Base-by-base conservation (phyloP, 2,113 vertebrate species). In the Spea multiplicata region DNA sequence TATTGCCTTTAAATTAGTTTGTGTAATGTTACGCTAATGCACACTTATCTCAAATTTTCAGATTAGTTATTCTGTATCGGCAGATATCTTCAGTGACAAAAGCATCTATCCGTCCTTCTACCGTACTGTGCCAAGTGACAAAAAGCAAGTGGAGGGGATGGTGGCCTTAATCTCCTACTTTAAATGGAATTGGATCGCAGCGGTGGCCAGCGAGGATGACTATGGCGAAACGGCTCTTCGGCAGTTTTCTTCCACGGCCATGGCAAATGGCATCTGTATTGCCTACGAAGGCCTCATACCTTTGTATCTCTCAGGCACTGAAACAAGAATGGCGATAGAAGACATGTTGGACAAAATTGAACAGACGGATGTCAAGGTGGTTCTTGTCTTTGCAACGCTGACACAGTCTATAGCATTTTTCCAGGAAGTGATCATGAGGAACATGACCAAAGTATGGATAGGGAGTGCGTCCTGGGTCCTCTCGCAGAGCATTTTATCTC, bases 171-270 rank as follows among this genome's bases (percentile, higher is more conserved):
- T 97, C 14, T 5, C 8, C 3, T 2, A 3, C 4, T 94, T 95
- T 0, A 1, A 59, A 0, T 99, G 96, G 97, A 97, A 92, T 86
- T 99, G 96, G 96, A 90, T 98, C 4, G 95, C 91, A 52, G 68
- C 7, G 0, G 17, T 78, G 4, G 55, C 7, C 17, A 71, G 76
- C 52, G 92, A 96, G 0, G 93, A 97, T 0, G 93, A 93, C 17
- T 97, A 96, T 0, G 95, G 96, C 6, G 88, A 89, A 14, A 86
- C 84, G 49, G 96, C 94, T 3, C 86, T 91, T 68, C 82, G 83
- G 49, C 85, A 91, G 44, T 90, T 98, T 83, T 91, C 93, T 0
- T 84, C 83, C 82, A 1, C 77, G 57, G 91, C 90, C 1, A 76
- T 44, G 2, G 67, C 82, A 0, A 45, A 30, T 7, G 85, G 83